Evolutionary conservation across 1,140 invertebrate genomes (phyloP).

Genomic region (Sesamia nonagrioides): DNA sequence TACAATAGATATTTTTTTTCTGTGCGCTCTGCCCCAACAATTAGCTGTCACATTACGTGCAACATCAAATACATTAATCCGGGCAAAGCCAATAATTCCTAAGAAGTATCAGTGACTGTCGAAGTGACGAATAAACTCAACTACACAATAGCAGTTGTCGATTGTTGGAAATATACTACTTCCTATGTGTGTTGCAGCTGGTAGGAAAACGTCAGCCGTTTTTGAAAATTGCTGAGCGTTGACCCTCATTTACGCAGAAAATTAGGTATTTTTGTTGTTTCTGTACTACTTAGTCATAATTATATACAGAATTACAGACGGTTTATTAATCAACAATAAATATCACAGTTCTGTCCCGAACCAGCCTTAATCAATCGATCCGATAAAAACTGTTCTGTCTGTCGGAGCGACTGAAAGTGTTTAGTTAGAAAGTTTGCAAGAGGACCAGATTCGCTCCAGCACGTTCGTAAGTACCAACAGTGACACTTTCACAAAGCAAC

Average conservation of each 20-base stretch:
- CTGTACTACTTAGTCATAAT: no score
- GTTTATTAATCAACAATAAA: no score
- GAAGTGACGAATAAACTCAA: constrained; percentile 34
- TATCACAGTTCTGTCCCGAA: no score
- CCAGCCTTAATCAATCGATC: no score
- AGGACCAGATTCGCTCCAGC: not conserved
- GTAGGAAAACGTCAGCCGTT: not conserved
- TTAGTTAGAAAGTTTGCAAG: not conserved
- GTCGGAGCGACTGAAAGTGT: not conserved
- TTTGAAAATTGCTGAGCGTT: not conserved
- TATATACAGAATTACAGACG: no score
- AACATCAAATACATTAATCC: constrained; percentile 44
- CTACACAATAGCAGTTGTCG: constrained; percentile 18
- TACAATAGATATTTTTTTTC: constrained; percentile 17
- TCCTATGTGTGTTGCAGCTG: constrained; percentile 8
- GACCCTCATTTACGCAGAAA: no score
- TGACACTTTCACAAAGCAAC: constrained; percentile 41
- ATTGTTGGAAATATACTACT: constrained; percentile 25
- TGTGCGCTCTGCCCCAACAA: constrained; percentile 20
- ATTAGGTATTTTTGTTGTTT: no score
- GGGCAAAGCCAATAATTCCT: constrained; percentile 28
- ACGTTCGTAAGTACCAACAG: constrained; percentile 15
- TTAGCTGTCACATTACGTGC: constrained; percentile 38
- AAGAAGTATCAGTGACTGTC: constrained; percentile 19
- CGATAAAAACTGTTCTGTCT: no score